phyloP scores from a whole-genome alignment of 2,888 invertebrate genomes.

The Lepidonotus clava region DNA sequence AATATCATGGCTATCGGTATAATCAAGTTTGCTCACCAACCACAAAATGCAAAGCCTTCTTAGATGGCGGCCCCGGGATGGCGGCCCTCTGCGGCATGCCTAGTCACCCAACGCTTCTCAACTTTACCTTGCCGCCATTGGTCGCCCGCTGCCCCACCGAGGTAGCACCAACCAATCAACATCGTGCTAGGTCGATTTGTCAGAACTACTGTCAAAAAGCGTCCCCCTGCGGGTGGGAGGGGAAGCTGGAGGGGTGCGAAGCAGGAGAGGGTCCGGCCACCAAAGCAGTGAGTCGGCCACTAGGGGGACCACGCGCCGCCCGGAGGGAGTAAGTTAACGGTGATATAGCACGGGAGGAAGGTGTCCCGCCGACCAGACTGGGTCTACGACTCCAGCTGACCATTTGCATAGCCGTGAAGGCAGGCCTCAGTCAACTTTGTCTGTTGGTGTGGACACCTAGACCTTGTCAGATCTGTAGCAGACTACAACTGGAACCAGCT shows the following conservation, averaged over 20 bases:
- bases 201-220: background rate
- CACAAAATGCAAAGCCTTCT: too few species aligned
- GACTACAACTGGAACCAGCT: too few species aligned
- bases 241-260: background rate
- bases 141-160: background rate
- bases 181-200: background rate
- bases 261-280: background rate
- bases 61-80: too few species aligned
- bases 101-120: too few species aligned
- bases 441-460: too few species aligned
- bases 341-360: conserved; percentile 11
- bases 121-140: too few species aligned
- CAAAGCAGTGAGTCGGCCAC: background rate
- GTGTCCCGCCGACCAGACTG: background rate
- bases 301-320: background rate
- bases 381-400: background rate
- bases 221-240: background rate
- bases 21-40: too few species aligned
- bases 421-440: too few species aligned
- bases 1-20: too few species aligned
- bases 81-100: too few species aligned
- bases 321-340: background rate
- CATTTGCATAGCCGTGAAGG: too few species aligned
- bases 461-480: too few species aligned
- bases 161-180: background rate